Percentiles rank a stretch among this genome's conserved stretches.
Evolutionary conservation across 1,140 invertebrate genomes (phyloP).

Genomic region (Sminthurinus signatus): DNA sequence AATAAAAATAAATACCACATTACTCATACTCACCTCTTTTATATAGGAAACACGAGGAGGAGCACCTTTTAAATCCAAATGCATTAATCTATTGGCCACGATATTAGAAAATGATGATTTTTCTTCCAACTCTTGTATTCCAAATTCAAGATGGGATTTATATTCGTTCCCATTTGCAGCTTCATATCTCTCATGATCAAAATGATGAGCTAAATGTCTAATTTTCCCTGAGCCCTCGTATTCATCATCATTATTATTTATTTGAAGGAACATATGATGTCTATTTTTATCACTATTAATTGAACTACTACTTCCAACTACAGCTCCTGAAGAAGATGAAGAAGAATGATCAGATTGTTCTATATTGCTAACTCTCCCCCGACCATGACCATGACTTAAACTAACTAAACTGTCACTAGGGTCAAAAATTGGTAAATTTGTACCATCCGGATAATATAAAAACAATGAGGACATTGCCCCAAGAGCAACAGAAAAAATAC

Average conservation of each 20-base stretch:
- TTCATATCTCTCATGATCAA: neutral
- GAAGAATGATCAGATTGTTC: neutral
- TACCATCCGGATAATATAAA: slow-evolving; percentile 34
- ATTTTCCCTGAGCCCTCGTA: slow-evolving; percentile 13
- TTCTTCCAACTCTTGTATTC: slow-evolving; percentile 24
- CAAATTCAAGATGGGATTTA: neutral
- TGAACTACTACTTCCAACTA: neutral
- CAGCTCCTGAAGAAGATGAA: neutral
- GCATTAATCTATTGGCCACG: slow-evolving; percentile 52
- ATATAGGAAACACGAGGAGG: slow-evolving; percentile 61
- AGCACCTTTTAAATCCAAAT: slow-evolving; percentile 69
- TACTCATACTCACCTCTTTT: slow-evolving; percentile 48
- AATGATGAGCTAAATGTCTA: slow-evolving; percentile 18
- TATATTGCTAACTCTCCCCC: neutral
- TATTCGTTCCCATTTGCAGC: neutral
- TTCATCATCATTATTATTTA: slow-evolving; percentile 4
- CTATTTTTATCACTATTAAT: neutral
- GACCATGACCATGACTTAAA: neutral
- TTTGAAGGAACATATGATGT: neutral
- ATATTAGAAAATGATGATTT: slow-evolving; percentile 27
- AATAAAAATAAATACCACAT: too few species aligned
- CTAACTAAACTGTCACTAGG: neutral
- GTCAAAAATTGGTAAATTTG: neutral
- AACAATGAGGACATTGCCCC: slow-evolving; percentile 29
- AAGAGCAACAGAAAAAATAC: slow-evolving; percentile 29